Conservation (phyloP, 1,140 invertebrate species). For the Delia radicum region DNA sequence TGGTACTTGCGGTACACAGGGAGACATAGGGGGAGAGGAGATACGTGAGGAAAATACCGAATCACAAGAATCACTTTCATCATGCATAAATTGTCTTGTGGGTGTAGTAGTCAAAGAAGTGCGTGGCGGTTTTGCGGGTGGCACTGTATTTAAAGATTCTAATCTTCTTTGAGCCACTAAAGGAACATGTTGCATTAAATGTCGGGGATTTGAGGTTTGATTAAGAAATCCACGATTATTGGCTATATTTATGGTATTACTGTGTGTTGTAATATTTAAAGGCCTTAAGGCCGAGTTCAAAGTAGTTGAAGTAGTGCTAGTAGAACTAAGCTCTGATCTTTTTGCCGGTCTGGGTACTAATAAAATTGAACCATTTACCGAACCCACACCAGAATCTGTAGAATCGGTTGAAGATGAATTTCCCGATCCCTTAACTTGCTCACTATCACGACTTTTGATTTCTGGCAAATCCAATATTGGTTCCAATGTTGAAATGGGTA, state of each 20-base stretch:
- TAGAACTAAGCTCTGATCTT: background rate
- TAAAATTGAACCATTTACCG: conserved; percentile 29
- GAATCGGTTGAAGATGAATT: conserved; percentile 48
- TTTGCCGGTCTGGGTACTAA: conserved; percentile 28
- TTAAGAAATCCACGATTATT: conserved; percentile 41
- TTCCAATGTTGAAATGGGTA: conserved; percentile 56
- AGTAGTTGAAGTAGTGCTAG: background rate
- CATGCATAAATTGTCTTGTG: conserved; percentile 51
- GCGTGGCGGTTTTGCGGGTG: conserved; percentile 54
- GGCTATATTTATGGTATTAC: conserved; percentile 19
- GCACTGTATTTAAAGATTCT: conserved; percentile 40
- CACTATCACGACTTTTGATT: conserved; percentile 69
- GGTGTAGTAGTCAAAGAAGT: conserved; percentile 40
- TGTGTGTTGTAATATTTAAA: conserved; percentile 16
- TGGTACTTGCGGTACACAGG: conserved; percentile 44
- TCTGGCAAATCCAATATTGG: conserved; percentile 71
- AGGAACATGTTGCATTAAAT: conserved; percentile 1
- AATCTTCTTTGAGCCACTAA: conserved; percentile 32
- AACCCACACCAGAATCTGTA: conserved; percentile 46
- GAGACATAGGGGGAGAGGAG: conserved; percentile 43
- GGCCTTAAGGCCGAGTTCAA: conserved; percentile 14
- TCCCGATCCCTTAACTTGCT: conserved; percentile 36
- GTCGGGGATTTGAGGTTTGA: conserved; percentile 6
- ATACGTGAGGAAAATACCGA: conserved; percentile 79
- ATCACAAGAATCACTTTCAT: conserved; percentile 79